phyloP scores from a whole-genome alignment of 2,797 vertebrate species.

The Rhinophrynus dorsalis region DNA sequence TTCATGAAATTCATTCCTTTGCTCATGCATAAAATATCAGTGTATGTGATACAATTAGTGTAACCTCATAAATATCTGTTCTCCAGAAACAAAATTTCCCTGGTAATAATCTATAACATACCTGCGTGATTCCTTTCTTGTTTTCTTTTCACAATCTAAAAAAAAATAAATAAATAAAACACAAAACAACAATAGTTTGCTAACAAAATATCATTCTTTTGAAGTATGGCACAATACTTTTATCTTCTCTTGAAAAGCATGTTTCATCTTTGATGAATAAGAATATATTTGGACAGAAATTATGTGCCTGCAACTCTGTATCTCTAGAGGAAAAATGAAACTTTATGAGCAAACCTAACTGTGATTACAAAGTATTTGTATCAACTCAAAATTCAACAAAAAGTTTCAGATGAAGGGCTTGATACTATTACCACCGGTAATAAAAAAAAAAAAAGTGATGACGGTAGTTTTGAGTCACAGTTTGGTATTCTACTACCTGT shows the following conservation, averaged over 20 bases:
- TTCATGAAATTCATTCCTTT: constrained; percentile 50
- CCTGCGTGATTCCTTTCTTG: constrained; percentile 32
- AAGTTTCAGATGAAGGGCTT: neutral
- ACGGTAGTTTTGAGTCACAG: too few species aligned
- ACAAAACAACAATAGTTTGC: constrained; percentile 37
- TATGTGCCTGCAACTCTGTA: constrained; percentile 18
- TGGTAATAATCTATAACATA: constrained; percentile 45
- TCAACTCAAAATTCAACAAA: constrained; percentile 2
- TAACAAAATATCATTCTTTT: constrained; percentile 47
- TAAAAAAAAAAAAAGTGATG: too few species aligned
- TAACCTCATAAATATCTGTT: constrained; percentile 50
- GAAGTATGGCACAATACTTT: constrained; percentile 37
- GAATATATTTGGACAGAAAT: constrained; percentile 34
- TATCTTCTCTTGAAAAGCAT: constrained; percentile 43
- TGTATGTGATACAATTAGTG: constrained; percentile 49
- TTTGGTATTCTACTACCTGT: too few species aligned
- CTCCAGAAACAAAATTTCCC: constrained; percentile 37
- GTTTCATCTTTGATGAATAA: constrained; percentile 47
- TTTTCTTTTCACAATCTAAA: constrained; percentile 4
- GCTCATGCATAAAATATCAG: constrained; percentile 50
- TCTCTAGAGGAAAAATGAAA: constrained; percentile 38
- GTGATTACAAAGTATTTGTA: constrained; percentile 37
- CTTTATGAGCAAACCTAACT: constrained; percentile 11
- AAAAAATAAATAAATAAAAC: neutral
- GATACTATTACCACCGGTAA: too few species aligned